Conservation (phyloP, 1,140 invertebrate genomes). For the Pteromalus puparum region DNA sequence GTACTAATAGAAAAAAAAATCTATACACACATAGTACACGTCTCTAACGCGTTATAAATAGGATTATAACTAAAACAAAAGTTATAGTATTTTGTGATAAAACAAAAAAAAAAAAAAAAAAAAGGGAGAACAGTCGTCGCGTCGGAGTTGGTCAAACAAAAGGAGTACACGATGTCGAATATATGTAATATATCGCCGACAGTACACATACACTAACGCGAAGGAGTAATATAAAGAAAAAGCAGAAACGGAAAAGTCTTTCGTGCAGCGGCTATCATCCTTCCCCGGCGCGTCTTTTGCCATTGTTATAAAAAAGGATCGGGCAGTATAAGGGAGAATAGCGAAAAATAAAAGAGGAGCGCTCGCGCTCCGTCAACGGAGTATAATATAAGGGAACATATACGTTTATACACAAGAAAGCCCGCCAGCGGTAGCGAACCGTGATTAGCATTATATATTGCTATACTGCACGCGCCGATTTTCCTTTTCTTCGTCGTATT, state of each 20-base stretch:
- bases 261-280: slow-evolving; percentile 16
- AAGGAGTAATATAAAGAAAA: background rate
- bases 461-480: background rate
- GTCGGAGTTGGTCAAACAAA: background rate
- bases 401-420: slow-evolving; percentile 12
- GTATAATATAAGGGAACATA: background rate
- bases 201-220: background rate
- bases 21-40: background rate
- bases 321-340: background rate
- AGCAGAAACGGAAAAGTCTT: slow-evolving; percentile 24
- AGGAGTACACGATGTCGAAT: background rate
- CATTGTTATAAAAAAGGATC: slow-evolving; percentile 37
- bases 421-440: background rate
- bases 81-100: slow-evolving; percentile 53
- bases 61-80: slow-evolving; percentile 34
- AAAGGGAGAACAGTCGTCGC: background rate
- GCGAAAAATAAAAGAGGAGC: background rate
- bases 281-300: background rate
- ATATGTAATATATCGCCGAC: background rate
- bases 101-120: slow-evolving; percentile 15
- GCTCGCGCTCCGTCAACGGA: background rate
- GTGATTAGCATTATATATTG: slow-evolving; percentile 29
- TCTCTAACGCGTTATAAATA: slow-evolving; percentile 4
- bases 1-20: background rate
- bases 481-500: background rate